Base-by-base conservation (phyloP, 2,113 vertebrate genomes). In the Brachypteracias leptosomus region DNA sequence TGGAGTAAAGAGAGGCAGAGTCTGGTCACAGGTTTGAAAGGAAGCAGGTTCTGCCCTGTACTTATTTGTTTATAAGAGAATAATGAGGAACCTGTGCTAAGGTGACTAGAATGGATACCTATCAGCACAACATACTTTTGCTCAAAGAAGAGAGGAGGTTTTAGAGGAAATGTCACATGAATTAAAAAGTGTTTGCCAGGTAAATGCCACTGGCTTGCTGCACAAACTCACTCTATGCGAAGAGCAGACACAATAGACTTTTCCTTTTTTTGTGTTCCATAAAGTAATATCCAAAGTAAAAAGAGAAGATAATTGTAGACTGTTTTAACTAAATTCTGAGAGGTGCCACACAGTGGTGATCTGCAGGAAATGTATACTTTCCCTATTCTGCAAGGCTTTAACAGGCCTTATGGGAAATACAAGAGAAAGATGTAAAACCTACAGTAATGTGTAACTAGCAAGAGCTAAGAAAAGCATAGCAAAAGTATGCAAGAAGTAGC, bases 401-500 rank as follows among this genome's bases (percentile, higher is more conserved):
- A 25, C 6, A 33, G 24, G 33, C 38, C 57, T 80, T 83, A 40
- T 3, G 2, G 54, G 29, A 73, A 74, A 66, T 42, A 76, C 16
- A 47, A 66, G n/a, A 65, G 13, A 76, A 94, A 62, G 66, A 76
- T 26, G 25, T 70, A 88, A 94, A 89, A 0, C 9, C 59, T 88
- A 4, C 21, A 70, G 61, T 77, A 62, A 65, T 14, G 17, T 73
- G 16, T 71, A 66, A 29, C n/a, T 76, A 73, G 59, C 70, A 74
- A 85, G 75, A 93, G 20, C 66, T 77, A 85, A 89, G 85, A 83
- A 85, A 89, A 83, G 67, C 4, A 13, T 28, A 78, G 55, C 26
- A 83, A 63, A 82, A 91, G 16, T 28, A 73, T 91, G n/a, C 59
- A 93, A 46, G 93, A 93, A 95, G 81, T 91, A 96, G 72, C 73